These are phyloP conservation scores for Somateria mollissima DNA, from an alignment of 2,797 vertebrate species.

Conservation along the genomic window DNA sequence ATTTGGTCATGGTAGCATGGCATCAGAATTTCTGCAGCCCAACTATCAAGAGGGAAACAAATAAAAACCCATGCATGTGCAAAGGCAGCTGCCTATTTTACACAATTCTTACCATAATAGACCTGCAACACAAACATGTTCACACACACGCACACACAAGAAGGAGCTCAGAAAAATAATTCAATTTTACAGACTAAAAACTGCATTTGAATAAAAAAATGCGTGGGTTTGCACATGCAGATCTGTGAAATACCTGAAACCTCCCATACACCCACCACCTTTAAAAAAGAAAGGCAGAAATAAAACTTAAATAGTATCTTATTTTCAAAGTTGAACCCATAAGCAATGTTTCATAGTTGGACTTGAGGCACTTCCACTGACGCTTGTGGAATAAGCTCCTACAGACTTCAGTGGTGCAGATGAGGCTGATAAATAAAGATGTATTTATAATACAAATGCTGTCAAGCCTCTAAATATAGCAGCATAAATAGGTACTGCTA, in stretches of 20 bases:
- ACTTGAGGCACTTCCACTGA: not conserved
- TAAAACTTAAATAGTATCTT: not conserved
- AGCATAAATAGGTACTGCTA: not conserved
- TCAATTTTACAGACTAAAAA: not conserved
- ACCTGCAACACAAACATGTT: not conserved
- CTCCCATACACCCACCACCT: not conserved
- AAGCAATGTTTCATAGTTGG: not conserved
- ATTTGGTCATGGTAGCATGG: conserved; percentile 68
- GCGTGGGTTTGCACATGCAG: rapidly evolving
- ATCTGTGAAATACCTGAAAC: not conserved
- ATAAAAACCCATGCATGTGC: conserved; percentile 50
- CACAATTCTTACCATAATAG: conserved; percentile 40
- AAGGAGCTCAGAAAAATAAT: not conserved
- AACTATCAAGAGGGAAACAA: conserved; percentile 67
- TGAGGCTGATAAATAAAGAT: not conserved
- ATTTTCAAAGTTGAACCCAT: not conserved
- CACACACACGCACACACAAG: not conserved
- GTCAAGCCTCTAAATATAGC: not conserved
- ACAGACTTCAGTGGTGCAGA: not conserved
- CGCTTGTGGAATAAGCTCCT: not conserved
- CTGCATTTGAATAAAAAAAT: not conserved
- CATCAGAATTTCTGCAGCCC: conserved; percentile 67
- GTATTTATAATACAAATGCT: not conserved
- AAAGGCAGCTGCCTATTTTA: conserved; percentile 37
- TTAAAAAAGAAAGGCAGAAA: not conserved